These are phyloP conservation scores for Pogonognathellus flavescens DNA, from an alignment of 1,140 invertebrate species.

Conservation along the genomic window DNA sequence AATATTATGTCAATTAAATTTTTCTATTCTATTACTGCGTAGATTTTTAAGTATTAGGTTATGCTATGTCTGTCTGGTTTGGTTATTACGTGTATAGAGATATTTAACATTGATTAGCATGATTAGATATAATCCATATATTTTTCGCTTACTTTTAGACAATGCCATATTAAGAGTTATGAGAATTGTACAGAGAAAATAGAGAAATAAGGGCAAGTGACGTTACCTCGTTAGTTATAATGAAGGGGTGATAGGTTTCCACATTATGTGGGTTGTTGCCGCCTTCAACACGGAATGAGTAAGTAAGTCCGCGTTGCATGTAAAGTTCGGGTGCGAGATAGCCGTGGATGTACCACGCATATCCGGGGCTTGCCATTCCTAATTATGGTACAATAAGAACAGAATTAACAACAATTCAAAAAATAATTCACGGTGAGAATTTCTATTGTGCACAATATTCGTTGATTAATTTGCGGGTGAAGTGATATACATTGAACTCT, in stretches of 20 bases:
- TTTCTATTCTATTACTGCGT: too few relatives aligned
- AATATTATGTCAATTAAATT: too few relatives aligned
- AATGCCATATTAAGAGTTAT: background rate
- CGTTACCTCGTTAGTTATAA: conserved; percentile 84
- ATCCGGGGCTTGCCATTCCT: conserved; percentile 74
- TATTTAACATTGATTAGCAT: too few relatives aligned
- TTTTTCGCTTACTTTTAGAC: background rate
- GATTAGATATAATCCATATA: too few relatives aligned
- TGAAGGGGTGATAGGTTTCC: conserved; percentile 90
- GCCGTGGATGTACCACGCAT: conserved; percentile 90
- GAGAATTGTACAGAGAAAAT: conserved; percentile 8
- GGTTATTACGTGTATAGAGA: too few relatives aligned
- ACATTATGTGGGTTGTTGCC: conserved; percentile 92
- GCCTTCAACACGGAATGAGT: conserved; percentile 84
- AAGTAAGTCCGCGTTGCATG: conserved; percentile 86
- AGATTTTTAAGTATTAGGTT: too few relatives aligned
- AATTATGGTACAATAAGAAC: conserved; percentile 65
- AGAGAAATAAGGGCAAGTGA: background rate
- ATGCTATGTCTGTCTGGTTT: too few relatives aligned
- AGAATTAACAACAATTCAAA: conserved; percentile 16
- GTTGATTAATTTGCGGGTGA: background rate
- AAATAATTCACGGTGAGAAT: conserved; percentile 17
- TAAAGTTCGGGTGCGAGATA: conserved; percentile 88
- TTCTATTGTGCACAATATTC: conserved; percentile 33
- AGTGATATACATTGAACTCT: background rate